phyloP scores from a whole-genome alignment of 2,797 vertebrate species.

The Acrocephalus scirpaceus region DNA sequence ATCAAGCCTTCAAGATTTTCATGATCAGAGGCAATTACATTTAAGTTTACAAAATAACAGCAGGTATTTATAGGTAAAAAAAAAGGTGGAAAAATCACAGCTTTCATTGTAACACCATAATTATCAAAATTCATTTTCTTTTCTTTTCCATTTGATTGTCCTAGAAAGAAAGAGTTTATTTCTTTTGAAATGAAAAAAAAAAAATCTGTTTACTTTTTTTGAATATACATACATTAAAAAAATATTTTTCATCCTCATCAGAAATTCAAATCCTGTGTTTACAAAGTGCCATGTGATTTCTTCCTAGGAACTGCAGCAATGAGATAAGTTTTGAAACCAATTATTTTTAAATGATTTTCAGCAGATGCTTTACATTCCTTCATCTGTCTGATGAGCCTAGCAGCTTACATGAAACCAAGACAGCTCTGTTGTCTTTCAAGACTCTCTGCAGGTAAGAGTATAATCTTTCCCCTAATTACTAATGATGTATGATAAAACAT shows the following conservation, averaged over 20 bases:
- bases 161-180: neutral
- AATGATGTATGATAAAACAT: neutral
- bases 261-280: conserved; percentile 33
- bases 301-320: conserved; percentile 19
- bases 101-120: neutral
- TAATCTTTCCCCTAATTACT: neutral
- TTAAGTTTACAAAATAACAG: neutral
- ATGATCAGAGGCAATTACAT: neutral
- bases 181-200: conserved; percentile 18
- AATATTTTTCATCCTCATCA: conserved; percentile 4
- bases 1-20: neutral
- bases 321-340: conserved; percentile 18
- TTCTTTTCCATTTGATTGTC: neutral
- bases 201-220: neutral
- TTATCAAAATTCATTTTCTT: neutral
- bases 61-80: neutral
- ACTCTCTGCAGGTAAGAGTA: neutral
- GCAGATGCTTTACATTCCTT: conserved; percentile 9
- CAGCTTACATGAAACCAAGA: neutral
- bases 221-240: neutral
- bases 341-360: conserved; percentile 60
- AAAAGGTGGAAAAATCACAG: neutral
- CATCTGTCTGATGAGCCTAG: neutral
- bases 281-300: neutral
- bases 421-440: neutral